Evolutionary conservation across 2,113 vertebrate genomes (phyloP).

Genomic region (Galbula dea): DNA sequence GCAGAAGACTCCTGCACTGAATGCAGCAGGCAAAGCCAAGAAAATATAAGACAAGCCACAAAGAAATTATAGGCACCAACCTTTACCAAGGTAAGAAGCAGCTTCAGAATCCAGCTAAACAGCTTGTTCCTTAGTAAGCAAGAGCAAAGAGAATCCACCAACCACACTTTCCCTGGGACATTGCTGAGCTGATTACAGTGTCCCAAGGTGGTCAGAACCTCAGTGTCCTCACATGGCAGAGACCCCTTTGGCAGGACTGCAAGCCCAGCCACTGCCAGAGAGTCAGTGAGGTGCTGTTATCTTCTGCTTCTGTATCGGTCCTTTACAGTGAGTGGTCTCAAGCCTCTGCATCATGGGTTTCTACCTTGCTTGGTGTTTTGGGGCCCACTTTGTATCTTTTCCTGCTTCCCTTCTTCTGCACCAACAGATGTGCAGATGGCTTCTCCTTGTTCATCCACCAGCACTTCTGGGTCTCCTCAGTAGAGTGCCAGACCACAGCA

Average conservation of each 20-base stretch:
- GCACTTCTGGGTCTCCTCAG: neutral
- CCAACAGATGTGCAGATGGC: neutral
- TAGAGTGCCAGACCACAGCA: neutral
- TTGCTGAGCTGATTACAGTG: neutral
- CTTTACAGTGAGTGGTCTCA: neutral
- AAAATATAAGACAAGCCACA: neutral
- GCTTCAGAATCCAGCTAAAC: neutral
- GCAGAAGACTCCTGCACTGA: neutral
- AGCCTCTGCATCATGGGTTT: neutral
- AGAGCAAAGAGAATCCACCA: neutral
- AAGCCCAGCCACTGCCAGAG: too few species aligned
- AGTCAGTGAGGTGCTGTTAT: neutral
- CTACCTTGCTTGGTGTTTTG: neutral
- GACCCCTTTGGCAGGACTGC: neutral
- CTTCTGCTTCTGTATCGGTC: neutral
- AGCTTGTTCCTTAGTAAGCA: neutral
- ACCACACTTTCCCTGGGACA: neutral
- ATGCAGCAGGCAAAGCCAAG: neutral
- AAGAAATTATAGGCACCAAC: neutral
- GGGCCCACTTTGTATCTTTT: neutral
- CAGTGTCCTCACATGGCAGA: neutral
- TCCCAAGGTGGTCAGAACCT: neutral
- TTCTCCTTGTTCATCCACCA: neutral
- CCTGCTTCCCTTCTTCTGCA: neutral
- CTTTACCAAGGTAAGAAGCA: neutral